Percentiles rank a stretch among this genome's conserved stretches.
Conservation (phyloP, 2,888 invertebrate genomes). For the Argyresthia goedartella region DNA sequence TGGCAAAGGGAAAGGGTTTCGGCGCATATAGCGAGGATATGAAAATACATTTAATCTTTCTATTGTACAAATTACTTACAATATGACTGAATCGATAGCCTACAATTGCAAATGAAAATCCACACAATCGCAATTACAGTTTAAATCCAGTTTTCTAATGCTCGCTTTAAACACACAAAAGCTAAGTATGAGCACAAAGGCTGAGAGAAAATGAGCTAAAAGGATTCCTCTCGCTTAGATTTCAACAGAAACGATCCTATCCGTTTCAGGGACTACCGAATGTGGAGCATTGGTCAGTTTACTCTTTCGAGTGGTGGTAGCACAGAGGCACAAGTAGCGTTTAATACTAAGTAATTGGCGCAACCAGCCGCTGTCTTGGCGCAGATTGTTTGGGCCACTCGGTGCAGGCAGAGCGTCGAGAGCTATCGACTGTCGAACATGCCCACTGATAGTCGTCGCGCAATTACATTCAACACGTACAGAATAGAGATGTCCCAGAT, state of each 20-base stretch:
- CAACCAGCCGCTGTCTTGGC: not conserved
- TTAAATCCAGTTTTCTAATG: no score
- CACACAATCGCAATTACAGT: no score
- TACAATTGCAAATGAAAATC: no score
- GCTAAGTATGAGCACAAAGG: no score
- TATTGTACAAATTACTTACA: no score
- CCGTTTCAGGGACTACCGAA: not conserved
- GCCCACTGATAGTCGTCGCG: conserved; percentile 13
- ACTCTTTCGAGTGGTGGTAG: conserved; percentile 1
- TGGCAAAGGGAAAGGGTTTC: no score
- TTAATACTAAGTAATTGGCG: conserved; percentile 5
- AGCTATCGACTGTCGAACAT: conserved; percentile 11
- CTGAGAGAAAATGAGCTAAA: no score
- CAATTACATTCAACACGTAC: conserved; percentile 10
- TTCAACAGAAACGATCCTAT: not conserved
- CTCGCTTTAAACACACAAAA: no score
- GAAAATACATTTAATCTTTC: no score
- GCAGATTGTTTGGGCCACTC: conserved; percentile 11
- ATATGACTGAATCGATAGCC: no score
- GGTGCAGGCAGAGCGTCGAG: conserved; percentile 4
- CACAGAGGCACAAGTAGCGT: not conserved
- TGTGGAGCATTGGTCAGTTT: conserved; percentile 2
- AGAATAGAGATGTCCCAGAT: no score
- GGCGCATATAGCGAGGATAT: no score
- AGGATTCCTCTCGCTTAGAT: not conserved